Evolutionary conservation across 1,140 invertebrate genomes (phyloP).

Genomic region (Drosophila kikkawai): DNA sequence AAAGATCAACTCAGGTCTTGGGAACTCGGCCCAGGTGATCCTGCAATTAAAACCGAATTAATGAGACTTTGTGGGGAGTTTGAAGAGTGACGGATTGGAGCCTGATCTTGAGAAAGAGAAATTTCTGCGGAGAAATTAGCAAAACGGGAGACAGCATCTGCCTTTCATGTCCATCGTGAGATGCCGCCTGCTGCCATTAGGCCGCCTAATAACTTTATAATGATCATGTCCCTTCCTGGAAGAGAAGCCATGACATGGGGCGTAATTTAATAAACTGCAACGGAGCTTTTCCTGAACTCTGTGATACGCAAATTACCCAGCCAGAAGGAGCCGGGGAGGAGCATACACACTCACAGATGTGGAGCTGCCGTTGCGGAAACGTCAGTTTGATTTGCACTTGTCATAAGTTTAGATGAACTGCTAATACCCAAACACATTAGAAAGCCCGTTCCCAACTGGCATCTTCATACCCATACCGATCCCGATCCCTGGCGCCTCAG

Average conservation of each 20-base stretch:
- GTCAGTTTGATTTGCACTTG: constrained; percentile 83
- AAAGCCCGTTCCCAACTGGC: constrained; percentile 56
- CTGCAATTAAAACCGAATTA: constrained; percentile 78
- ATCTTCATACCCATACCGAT: neutral
- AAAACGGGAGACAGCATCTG: neutral
- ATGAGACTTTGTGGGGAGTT: constrained; percentile 41
- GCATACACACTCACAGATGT: neutral
- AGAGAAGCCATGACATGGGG: constrained; percentile 44
- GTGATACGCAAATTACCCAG: constrained; percentile 68
- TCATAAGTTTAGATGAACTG: constrained; percentile 83
- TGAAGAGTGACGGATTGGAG: constrained; percentile 23
- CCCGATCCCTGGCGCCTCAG: constrained; percentile 26
- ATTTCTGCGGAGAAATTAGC: constrained; percentile 40
- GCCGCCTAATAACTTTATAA: constrained; percentile 80
- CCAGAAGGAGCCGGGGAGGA: neutral
- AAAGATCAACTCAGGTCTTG: constrained; percentile 14
- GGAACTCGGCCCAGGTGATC: constrained; percentile 29
- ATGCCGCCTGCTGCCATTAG: constrained; percentile 39
- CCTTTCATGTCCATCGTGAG: constrained; percentile 26
- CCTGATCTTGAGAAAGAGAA: neutral
- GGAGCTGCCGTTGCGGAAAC: constrained; percentile 67
- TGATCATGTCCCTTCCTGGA: constrained; percentile 71
- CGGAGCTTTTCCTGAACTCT: constrained; percentile 54
- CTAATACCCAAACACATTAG: constrained; percentile 82
- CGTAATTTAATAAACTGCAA: constrained; percentile 79